Evolutionary conservation across 2,888 invertebrate genomes (phyloP), one percentile per base, ranked within the genome.

Genomic region (Caenorhabditis parvicauda): DNA sequence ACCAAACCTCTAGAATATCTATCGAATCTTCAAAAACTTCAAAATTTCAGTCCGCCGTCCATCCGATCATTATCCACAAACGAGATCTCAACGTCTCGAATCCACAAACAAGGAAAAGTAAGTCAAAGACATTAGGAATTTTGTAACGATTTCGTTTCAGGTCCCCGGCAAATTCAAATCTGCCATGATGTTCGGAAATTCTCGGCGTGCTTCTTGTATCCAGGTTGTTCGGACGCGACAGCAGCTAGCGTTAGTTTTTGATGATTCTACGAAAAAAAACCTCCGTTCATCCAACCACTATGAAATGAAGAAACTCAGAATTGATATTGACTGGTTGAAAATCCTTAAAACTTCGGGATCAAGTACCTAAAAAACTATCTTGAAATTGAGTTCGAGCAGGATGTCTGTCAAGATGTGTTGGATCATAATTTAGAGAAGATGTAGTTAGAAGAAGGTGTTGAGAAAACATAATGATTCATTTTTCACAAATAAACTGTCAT

Each of bases 111-210:
- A 52, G 58, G 24, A 64, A 62, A 54, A 54, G 67, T 62, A 35
- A 45, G 35, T n/a, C 32, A 25, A 53, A 45, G 29, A 22, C 12
- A 4, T 47, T 14, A 45, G 27, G 44, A 45, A 37, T 45, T 21
- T 27, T 43, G 43, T 6, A 24, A 2, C 9, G 19, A 41, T 41
- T 19, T 37, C 28, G 9, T 24, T 60, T 44, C 29, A 59, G 63
- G 46, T 37, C 28, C 35, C 17, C 54, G 60, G 17, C 54, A 67
- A 54, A 52, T 70, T 48, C 54, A 69, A 41, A 41, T 73, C 2
- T 73, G 72, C 47, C 65, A 73, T 42, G 72, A 73, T 56, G 68
- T 73, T 25, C 55, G 65, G 24, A 59, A 68, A 27, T 62, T 73
- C 48, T 64, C 72, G 7, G 41, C 61, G 2, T 73, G 72, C 51